phyloP scores from a whole-genome alignment of 2,888 invertebrate genomes.

The Ctena decussata region DNA sequence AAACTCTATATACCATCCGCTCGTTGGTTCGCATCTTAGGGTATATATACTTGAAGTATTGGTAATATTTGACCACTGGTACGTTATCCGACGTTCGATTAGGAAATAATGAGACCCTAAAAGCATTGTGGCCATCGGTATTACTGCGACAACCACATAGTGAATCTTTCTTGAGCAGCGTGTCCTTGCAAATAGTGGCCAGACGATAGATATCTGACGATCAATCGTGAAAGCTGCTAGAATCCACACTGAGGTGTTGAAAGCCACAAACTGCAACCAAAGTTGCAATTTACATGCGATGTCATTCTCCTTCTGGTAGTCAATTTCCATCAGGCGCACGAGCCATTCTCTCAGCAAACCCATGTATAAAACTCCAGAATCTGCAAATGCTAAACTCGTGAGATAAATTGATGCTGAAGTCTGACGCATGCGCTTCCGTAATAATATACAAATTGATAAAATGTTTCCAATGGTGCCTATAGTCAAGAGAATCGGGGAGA shows the following conservation, averaged over 20 bases:
- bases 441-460: conserved; percentile 70
- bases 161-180: conserved; percentile 59
- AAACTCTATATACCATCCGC: neutral
- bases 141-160: neutral
- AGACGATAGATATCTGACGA: conserved; percentile 74
- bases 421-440: conserved; percentile 55
- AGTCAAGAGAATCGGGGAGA: conserved; percentile 72
- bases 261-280: conserved; percentile 74
- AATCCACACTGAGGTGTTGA: conserved; percentile 78
- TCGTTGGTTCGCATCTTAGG: neutral
- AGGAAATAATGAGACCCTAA: neutral
- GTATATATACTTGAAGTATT: neutral
- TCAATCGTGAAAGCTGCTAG: conserved; percentile 78
- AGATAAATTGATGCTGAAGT: conserved; percentile 74
- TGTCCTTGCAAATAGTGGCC: conserved; percentile 69
- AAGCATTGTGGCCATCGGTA: neutral
- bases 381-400: conserved; percentile 66
- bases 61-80: neutral
- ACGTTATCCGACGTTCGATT: neutral
- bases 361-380: conserved; percentile 71
- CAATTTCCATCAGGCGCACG: conserved; percentile 40
- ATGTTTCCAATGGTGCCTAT: conserved; percentile 78
- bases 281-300: conserved; percentile 70
- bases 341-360: conserved; percentile 75
- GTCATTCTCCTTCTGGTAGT: conserved; percentile 56